Base-by-base conservation (phyloP, 53 echinoderm and acorn worm species). In the Antedon mediterranea region DNA sequence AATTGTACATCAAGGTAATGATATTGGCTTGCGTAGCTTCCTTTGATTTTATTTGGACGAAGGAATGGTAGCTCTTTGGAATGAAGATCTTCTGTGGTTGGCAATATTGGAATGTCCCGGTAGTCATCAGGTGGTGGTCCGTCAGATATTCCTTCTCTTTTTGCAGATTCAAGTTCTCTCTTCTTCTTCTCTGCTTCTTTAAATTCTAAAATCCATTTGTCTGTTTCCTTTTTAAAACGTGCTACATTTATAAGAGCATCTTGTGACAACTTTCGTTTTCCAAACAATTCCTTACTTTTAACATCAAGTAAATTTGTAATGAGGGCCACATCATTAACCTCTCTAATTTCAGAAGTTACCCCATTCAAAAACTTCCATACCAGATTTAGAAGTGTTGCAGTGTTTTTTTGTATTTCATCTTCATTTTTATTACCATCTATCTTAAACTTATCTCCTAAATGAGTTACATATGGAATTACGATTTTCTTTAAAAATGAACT, bases 1-100 rank as follows among this genome's bases (percentile, higher is more conserved):
- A 89, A 94, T 73, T 94, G 95, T n/a, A 91, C 86, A 76, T 94
- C 95, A 11, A 94, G 86, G 34, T 93, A 93, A 74, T 93, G 93
- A 32, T 88, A 74, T 23, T 74, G 79, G 73, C 81, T 81, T 20
- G 71, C 72, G 75, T 90, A 93, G 15, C 76, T 77, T 0, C 93
- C 93, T 71, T 86, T 88, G 8, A 76, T 80, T 32, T 88, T 83
- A 78, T 93, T 90, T 34, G 81, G 82, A 28, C 93, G 83, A 6
- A 93, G 81, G 34, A 86, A 93, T 6, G 90, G 90, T 79, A 78
- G 79, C 26, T 82, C 75, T 0, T 71, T 73, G 0, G 31, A 74
- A 34, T 72, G 71, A 30, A 93, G 71, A 32, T 93, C 93, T 15
- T 43, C 73, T 28, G 73, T 32, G 30, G 72, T 79, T 15, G 90